Base-by-base conservation (phyloP, 2,888 invertebrate species). In the Clitarchus hookeri region DNA sequence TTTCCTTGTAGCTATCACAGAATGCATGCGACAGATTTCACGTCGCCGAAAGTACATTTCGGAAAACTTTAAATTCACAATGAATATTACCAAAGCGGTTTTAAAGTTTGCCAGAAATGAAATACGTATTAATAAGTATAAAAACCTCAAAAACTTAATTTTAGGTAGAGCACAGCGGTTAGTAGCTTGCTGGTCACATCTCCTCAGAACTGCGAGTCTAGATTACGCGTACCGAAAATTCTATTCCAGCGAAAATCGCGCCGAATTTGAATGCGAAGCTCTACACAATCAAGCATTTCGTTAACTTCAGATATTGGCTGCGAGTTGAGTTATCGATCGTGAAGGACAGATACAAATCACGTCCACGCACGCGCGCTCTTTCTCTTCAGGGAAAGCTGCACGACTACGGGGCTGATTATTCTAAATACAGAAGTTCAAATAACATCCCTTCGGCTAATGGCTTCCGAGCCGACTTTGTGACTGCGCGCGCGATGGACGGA, bases 401-500 rank as follows among this genome's bases (percentile, higher is more conserved):
- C 65, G 65, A 65, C 65, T 65, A 19, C 23, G 23, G 23, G 16
- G 65, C 65, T 65, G 16, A 65, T n/a, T 65, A n/a, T 65, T 65
- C 65, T 65, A 65, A 65, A 65, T n/a, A 65, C 65, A 65, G 23
- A 65, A 19, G 65, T 65, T n/a, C 65, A 65, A 65, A 65, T 65
- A 65, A 65, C 65, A 19, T 65, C 65, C n/a, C 65, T 65, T n/a
- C 16, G 65, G 65, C 65, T n/a, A n/a, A 65, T 65, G 65, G 65
- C 65, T 65, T 65, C 65, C 65, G n/a, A 65, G 65, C 65, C 19
- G 65, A 65, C 65, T 65, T 65, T 65, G 65, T 65, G 65, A n/a
- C 65, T n/a, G 16, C 8, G n/a, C 6, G 16, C 23, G 65, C 65
- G 65, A 65, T n/a, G 65, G 65, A 23, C 65, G 65, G 16, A 19